Percentiles rank a stretch among this genome's conserved stretches.
Evolutionary conservation across 2,797 vertebrate genomes (phyloP).

Genomic region (Hydrocynus forskahlii): DNA sequence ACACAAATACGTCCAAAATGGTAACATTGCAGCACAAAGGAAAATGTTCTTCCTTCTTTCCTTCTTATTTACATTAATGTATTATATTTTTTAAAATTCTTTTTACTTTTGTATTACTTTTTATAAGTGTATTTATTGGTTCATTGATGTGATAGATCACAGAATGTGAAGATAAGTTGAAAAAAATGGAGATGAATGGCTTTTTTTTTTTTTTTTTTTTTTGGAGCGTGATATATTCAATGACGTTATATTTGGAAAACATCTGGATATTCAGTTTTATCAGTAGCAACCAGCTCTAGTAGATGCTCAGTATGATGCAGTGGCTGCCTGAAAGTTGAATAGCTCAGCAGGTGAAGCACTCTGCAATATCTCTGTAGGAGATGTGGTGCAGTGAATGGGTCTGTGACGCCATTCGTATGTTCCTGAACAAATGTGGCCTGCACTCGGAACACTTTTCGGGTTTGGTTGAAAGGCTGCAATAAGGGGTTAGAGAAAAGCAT

Average conservation of each 20-base stretch:
- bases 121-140: too few relatives aligned
- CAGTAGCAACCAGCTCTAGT: not conserved
- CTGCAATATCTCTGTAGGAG: not conserved
- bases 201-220: too few relatives aligned
- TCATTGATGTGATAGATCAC: too few relatives aligned
- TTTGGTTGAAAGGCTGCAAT: not conserved
- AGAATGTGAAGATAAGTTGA: too few relatives aligned
- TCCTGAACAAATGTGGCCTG: conserved; percentile 3
- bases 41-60: too few relatives aligned
- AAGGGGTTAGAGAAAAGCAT: conserved; percentile 1
- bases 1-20: too few relatives aligned
- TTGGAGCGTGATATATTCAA: too few relatives aligned
- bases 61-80: too few relatives aligned
- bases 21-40: too few relatives aligned
- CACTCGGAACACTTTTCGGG: not conserved
- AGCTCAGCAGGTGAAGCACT: not conserved
- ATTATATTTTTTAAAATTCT: too few relatives aligned
- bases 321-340: not conserved
- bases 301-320: not conserved
- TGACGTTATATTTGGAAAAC: not conserved
- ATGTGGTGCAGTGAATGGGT: not conserved
- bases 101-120: too few relatives aligned
- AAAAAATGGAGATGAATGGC: too few relatives aligned
- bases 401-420: conserved; percentile 1
- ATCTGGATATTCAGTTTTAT: not conserved